Base-by-base conservation (phyloP, 1,140 invertebrate species). In the Neodiprion fabricii region DNA sequence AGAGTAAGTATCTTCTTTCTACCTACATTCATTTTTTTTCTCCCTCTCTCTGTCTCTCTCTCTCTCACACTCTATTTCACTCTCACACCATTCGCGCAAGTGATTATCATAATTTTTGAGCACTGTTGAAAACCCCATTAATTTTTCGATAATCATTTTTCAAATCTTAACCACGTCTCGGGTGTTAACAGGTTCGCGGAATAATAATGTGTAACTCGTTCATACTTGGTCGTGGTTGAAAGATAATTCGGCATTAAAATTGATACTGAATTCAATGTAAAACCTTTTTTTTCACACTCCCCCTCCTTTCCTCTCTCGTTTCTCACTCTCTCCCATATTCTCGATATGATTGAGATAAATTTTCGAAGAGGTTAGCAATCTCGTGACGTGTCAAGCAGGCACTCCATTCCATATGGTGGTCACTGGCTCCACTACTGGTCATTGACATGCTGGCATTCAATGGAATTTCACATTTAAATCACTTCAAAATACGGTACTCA, bases 351-450 rank as follows among this genome's bases (percentile, higher is more conserved):
- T 17, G 68, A 70, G 68, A 28, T 14, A 40, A 40, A 40, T 40
- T 40, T 40, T 40, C 28, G 28, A 40, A 40, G 84, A 87, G 86
- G 85, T 87, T 87, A 87, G 80, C 81, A 79, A 85, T 85, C 81
- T 85, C 79, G 83, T 87, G 86, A 87, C 86, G 86, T 87, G 86
- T 87, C 85, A 87, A 85, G 82, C 80, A 79, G 84, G 80, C 76
- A 80, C 83, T 85, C 81, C 85, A 86, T 87, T 87, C 86, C 85
- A 87, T 87, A 87, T 87, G 86, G 85, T 87, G 83, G 84, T 84
- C 81, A 80, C 79, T 80, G 77, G 61, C 75, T 80, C 80, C 76
- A 80, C 78, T 74, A 74, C 75, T 85, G 83, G 84, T 86, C 84
- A 84, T 84, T 87, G 84, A 86, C 85, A 85, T 85, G 80, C 69